Base-by-base conservation (phyloP, 2,797 vertebrate genomes). In the Tarsius wallacei region DNA sequence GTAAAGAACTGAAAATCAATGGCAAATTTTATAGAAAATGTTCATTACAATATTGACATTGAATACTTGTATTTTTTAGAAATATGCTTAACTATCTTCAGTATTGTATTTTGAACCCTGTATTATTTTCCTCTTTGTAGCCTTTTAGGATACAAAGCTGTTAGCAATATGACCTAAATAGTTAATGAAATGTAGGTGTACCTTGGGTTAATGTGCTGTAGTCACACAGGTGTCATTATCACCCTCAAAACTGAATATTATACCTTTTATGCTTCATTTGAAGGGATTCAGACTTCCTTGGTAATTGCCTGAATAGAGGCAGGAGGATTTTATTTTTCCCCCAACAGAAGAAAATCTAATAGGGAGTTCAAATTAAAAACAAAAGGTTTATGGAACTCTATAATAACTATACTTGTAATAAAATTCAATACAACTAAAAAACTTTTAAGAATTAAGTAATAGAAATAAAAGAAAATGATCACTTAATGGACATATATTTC, bases 391-490 rank as follows among this genome's bases (percentile, higher is more conserved):
- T 61, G 16, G n/a, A 70, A 11, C 36, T 33, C 36, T 82, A 17
- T 24, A 93, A 87, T 83, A 90, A 61, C 33, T 73, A 2, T 74
- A 76, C 84, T 91, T 86, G 88, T 70, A 95, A 97, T 66, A 96
- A 97, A 93, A 95, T 66, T 74, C 15, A 71, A 70, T 61, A 87
- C 15, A 97, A 90, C 10, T 63, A 55, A 68, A 93, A 93, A 82
- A 78, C 36, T 76, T 82, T 53, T 28, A 74, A 96, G 36, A 83
- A 78, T 2, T 49, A 13, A 84, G 49, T 85, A 97, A 86, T 1
- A 88, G 89, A 97, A 87, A 91, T 82, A 87, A 91, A 97, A 17
- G 24, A 12, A 90, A 90, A 93, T 59, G 59, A 77, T 71, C 71
- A 82, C 47, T 87, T 95, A 93, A 66, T 55, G 55, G 49, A 71